Base-by-base conservation (phyloP, 2,888 invertebrate genomes). In the Drosophila nigricruria region DNA sequence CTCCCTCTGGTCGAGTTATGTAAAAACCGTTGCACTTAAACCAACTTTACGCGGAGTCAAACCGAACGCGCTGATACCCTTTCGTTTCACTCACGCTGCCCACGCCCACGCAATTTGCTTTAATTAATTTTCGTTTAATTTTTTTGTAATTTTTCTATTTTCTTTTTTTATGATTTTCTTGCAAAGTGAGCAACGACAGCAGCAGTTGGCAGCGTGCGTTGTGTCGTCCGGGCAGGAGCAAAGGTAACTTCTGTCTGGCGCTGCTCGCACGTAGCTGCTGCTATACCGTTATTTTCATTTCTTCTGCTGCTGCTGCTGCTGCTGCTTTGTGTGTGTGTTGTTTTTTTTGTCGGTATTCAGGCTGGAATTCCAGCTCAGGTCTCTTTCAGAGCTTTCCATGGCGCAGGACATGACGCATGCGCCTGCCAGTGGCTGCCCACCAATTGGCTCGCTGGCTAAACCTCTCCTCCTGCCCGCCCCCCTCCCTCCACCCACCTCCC, bases 201-300 rank as follows among this genome's bases (percentile, higher is more conserved):
- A 70, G 91, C 91, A 87, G 66, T 50, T 70, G 70, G 88, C 89
- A 91, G 91, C 92, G 92, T 90, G 89, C 91, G 89, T 90, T 89
- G 91, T 90, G 90, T 92, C 93, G 92, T 93, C 93, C 92, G 92
- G 93, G 92, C 92, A 92, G 92, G 91, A 92, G 92, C 92, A 93
- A 93, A 93, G 93, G 92, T 93, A 93, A 92, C 92, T 92, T 93
- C 92, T 92, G 92, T 93, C 93, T 93, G 93, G 86, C 88, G 82
- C 72, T 69, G 73, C 73, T 78, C 53, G 71, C 68, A 69, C 65
- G 56, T 45, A 52, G 73, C 75, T 81, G 70, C 75, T 49, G 43
- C 52, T 84, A 88, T 84, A 88, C 77, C 78, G 83, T 84, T 76
- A 73, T 83, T 88, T 49, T 32, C 30, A 10, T 20, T 18, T 49